A percentile compares a stretch with the other conserved stretches of the same genome.
These are phyloP conservation scores for Sycophila sp. DNA, from an alignment of 1,140 invertebrate genomes.

Conservation along the genomic window DNA sequence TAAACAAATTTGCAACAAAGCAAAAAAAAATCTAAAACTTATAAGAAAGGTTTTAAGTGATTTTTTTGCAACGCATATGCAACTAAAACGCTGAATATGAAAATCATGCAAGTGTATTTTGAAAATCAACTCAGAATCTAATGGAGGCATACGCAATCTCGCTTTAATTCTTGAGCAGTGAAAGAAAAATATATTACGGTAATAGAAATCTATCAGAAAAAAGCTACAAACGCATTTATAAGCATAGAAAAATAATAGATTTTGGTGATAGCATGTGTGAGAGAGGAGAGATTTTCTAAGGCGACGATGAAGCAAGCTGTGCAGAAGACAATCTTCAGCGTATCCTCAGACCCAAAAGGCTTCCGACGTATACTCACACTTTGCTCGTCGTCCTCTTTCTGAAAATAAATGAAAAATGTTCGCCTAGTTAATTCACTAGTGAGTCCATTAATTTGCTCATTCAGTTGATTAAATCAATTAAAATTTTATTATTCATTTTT, in stretches of 20 bases:
- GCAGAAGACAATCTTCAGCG: slow-evolving; percentile 56
- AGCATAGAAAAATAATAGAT: slow-evolving; percentile 36
- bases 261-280: slow-evolving; percentile 43
- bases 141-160: background rate
- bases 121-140: background rate
- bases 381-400: slow-evolving; percentile 62
- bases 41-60: too few relatives aligned
- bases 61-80: too few relatives aligned
- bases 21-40: background rate
- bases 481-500: too few relatives aligned
- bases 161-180: background rate
- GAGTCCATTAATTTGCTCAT: background rate
- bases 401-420: slow-evolving; percentile 59
- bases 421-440: slow-evolving; percentile 46
- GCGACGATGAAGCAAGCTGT: slow-evolving; percentile 56
- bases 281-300: slow-evolving; percentile 48
- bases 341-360: slow-evolving; percentile 44
- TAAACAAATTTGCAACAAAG: background rate
- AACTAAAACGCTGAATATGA: too few relatives aligned
- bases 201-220: slow-evolving; percentile 4
- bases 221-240: slow-evolving; percentile 24
- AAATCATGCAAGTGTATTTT: background rate
- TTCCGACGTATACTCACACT: slow-evolving; percentile 63
- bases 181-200: background rate
- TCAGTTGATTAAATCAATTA: background rate